phyloP scores from a whole-genome alignment of 2,797 vertebrate genomes.

The Pseudochromis fuscus region DNA sequence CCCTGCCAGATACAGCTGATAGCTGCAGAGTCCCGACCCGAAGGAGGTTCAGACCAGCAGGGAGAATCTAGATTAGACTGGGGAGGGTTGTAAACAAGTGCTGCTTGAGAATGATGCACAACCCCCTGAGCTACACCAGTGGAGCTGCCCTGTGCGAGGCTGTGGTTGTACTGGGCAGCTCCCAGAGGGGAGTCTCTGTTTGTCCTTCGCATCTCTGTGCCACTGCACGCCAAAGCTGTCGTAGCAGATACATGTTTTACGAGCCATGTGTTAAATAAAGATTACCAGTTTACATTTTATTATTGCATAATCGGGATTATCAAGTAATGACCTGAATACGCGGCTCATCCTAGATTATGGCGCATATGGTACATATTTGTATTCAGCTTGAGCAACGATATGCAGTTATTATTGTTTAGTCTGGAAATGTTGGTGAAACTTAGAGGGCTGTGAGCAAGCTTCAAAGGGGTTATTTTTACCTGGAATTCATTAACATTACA shows the following conservation, averaged over 20 bases:
- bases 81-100: slow-evolving; percentile 40
- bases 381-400: slow-evolving; percentile 14
- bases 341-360: slow-evolving; percentile 54
- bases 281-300: slow-evolving; percentile 44
- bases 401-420: slow-evolving; percentile 24
- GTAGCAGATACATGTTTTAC: slow-evolving; percentile 51
- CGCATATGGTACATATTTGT: slow-evolving; percentile 52
- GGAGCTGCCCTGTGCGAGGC: slow-evolving; percentile 43
- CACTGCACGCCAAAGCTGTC: slow-evolving; percentile 57
- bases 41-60: slow-evolving; percentile 33
- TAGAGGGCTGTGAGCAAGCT: slow-evolving; percentile 2
- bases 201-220: slow-evolving; percentile 38
- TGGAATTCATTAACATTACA: slow-evolving; percentile 28
- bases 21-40: slow-evolving; percentile 15
- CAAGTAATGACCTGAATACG: slow-evolving; percentile 58
- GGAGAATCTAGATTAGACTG: slow-evolving; percentile 29
- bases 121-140: slow-evolving; percentile 43
- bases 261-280: slow-evolving; percentile 61
- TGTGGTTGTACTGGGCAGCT: slow-evolving; percentile 45
- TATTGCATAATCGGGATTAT: slow-evolving; percentile 62
- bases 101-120: slow-evolving; percentile 45
- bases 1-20: slow-evolving; percentile 26
- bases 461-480: slow-evolving; percentile 6
- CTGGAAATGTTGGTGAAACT: slow-evolving; percentile 29
- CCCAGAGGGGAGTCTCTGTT: slow-evolving; percentile 45